These are phyloP conservation scores for Ligdia adustata DNA, from an alignment of 2,888 invertebrate species.

Conservation along the genomic window DNA sequence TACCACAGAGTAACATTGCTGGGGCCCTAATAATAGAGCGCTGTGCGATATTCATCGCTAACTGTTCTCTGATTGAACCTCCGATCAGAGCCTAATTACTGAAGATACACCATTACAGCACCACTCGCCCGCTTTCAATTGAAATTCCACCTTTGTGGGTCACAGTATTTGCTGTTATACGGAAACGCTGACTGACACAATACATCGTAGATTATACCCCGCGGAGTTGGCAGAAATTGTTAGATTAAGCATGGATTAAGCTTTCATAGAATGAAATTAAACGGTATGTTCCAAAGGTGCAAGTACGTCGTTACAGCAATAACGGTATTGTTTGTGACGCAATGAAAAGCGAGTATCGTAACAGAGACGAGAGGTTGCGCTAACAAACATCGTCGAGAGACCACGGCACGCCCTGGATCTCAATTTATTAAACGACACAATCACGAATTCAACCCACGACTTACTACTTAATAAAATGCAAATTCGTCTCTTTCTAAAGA, in stretches of 20 bases:
- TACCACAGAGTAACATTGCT: constrained; percentile 48
- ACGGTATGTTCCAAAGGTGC: background rate
- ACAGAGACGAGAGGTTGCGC: constrained; percentile 47
- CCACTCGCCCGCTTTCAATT: constrained; percentile 48
- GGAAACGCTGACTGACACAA: constrained; percentile 22
- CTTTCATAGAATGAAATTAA: background rate
- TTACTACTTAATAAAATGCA: constrained; percentile 59
- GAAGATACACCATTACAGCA: constrained; percentile 49
- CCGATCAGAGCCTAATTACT: constrained; percentile 59
- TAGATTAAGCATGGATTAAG: constrained; percentile 2
- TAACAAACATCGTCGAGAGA: constrained; percentile 56
- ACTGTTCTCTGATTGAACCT: constrained; percentile 72
- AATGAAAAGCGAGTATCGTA: constrained; percentile 59
- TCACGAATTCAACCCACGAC: constrained; percentile 74
- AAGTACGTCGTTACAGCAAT: constrained; percentile 1
- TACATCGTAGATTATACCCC: constrained; percentile 3
- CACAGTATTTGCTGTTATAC: constrained; percentile 30
- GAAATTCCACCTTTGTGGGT: constrained; percentile 44
- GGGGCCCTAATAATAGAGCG: constrained; percentile 65
- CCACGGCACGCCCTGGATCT: constrained; percentile 54
- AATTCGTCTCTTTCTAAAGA: constrained; percentile 53
- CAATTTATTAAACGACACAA: constrained; percentile 69
- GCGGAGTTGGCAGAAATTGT: background rate
- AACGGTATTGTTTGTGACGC: constrained; percentile 48
- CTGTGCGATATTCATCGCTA: constrained; percentile 71